A percentile compares a stretch with the other conserved stretches of the same genome.
These are phyloP conservation scores for Paramormyrops hopkinsi DNA, from an alignment of 2,797 vertebrate species.

Conservation along the genomic window DNA sequence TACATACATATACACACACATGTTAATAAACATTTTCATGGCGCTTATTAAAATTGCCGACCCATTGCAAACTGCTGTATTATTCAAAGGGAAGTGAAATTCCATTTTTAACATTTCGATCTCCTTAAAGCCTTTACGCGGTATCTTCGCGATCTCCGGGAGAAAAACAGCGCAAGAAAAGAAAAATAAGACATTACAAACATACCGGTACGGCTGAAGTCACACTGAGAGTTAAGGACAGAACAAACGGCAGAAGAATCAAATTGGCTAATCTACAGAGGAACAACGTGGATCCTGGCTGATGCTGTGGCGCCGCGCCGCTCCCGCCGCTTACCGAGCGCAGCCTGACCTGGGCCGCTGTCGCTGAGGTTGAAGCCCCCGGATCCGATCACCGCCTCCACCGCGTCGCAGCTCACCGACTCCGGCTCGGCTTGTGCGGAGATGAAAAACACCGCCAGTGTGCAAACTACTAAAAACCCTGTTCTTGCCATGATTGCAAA, in stretches of 20 bases:
- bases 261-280: neutral
- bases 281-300: neutral
- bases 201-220: neutral
- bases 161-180: neutral
- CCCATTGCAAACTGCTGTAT: neutral
- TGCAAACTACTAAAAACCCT: conserved; percentile 55
- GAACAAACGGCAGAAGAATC: neutral
- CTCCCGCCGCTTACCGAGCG: conserved; percentile 73
- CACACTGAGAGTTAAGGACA: neutral
- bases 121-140: neutral
- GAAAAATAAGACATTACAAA: neutral
- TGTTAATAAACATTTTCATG: neutral
- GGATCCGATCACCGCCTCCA: conserved; percentile 75
- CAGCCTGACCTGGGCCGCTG: conserved; percentile 78
- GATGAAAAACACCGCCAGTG: conserved; percentile 55
- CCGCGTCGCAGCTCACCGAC: conserved; percentile 82
- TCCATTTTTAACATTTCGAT: neutral
- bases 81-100: neutral
- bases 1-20: no score
- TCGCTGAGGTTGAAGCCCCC: conserved; percentile 86
- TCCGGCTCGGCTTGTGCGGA: conserved; percentile 67
- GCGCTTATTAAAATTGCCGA: neutral
- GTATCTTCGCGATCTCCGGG: neutral
- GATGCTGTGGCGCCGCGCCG: neutral
- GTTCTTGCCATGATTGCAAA: conserved; percentile 55